Conservation (phyloP, 37 sponge, comb jelly and placozoan genomes). For the Halisarca cf. caerulea region DNA sequence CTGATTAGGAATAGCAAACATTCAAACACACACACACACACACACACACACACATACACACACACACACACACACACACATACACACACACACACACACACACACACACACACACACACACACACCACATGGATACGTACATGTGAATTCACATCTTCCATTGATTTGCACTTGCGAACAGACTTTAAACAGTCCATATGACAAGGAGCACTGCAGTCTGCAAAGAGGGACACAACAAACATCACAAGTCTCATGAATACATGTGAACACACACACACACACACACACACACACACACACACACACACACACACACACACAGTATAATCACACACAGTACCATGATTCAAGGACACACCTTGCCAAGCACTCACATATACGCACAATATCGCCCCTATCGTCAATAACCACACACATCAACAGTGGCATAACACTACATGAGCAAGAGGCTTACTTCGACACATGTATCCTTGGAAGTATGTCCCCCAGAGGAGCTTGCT, state of each 20-base stretch:
- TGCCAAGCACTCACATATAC: not conserved
- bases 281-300: not conserved
- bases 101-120: too few species aligned
- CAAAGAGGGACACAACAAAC: not conserved
- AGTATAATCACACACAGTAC: not conserved
- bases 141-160: too few species aligned
- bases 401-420: not conserved
- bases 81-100: too few species aligned
- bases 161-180: too few species aligned
- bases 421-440: not conserved
- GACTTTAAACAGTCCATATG: too few species aligned
- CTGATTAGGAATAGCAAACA: too few species aligned
- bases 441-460: conserved; percentile 32
- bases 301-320: not conserved
- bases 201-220: too few species aligned
- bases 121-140: too few species aligned
- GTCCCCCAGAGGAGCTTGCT: conserved; percentile 43
- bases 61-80: not conserved
- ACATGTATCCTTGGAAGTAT: conserved; percentile 78
- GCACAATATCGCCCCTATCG: not conserved
- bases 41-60: conserved; percentile 35
- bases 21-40: not conserved
- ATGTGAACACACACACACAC: not conserved
- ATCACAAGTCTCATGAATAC: not conserved
- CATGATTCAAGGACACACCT: not conserved